Conservation (phyloP, 2,888 invertebrate genomes). For the Fabriciana adippe region DNA sequence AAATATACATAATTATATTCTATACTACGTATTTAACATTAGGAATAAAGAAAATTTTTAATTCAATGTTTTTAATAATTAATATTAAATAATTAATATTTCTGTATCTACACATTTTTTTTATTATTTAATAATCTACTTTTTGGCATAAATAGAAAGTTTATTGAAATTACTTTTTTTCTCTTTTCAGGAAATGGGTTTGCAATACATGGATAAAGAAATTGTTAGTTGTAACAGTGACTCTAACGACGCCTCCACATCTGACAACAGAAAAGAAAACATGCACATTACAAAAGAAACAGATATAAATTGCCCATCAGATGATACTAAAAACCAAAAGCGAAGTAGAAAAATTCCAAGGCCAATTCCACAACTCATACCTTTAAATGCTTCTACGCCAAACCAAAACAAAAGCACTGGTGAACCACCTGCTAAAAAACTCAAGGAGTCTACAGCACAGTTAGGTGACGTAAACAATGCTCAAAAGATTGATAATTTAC, state of each 20-base stretch:
- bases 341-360: slow-evolving; percentile 73
- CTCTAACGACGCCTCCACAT: slow-evolving; percentile 66
- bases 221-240: slow-evolving; percentile 70
- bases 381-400: slow-evolving; percentile 81
- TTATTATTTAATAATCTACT: too few species aligned
- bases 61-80: too few species aligned
- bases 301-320: slow-evolving; percentile 51
- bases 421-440: slow-evolving; percentile 72
- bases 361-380: slow-evolving; percentile 90
- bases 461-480: slow-evolving; percentile 40
- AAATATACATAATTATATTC: too few species aligned
- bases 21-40: too few species aligned
- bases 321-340: slow-evolving; percentile 60
- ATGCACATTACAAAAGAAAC: slow-evolving; percentile 50
- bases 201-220: slow-evolving; percentile 67
- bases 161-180: slow-evolving; percentile 38
- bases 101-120: too few species aligned
- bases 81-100: too few species aligned
- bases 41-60: too few species aligned
- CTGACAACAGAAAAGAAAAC: slow-evolving; percentile 54
- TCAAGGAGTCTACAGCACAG: slow-evolving; percentile 58
- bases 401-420: slow-evolving; percentile 66
- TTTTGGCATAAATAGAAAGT: background rate
- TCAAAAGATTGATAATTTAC: slow-evolving; percentile 51
- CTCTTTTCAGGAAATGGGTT: slow-evolving; percentile 73